Evolutionary conservation across 2,113 vertebrate species (phyloP).

Genomic region (Megalops atlanticus): DNA sequence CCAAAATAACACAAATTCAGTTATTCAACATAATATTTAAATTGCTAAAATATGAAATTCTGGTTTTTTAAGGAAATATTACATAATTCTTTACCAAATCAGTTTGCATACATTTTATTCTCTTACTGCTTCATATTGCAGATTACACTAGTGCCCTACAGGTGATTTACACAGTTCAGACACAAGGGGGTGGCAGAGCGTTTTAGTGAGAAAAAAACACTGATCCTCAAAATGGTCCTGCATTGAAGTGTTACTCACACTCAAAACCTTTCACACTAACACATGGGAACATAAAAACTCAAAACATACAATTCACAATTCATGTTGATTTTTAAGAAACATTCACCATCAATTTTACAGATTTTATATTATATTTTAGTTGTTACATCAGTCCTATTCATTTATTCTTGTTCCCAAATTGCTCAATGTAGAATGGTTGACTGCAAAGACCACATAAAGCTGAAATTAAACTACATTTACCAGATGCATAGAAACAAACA

Average conservation of each 20-base stretch:
- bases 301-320: too few relatives aligned
- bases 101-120: not conserved
- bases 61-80: not conserved
- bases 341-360: too few relatives aligned
- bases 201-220: not conserved
- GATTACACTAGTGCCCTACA: not conserved
- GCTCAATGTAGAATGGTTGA: too few relatives aligned
- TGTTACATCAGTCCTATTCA: too few relatives aligned
- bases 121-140: not conserved
- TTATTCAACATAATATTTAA: not conserved
- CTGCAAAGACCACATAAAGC: too few relatives aligned
- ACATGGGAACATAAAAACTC: not conserved
- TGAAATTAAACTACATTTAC: too few relatives aligned
- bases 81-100: not conserved
- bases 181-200: constrained; percentile 16
- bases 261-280: not conserved
- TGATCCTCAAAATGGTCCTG: not conserved
- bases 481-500: too few relatives aligned
- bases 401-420: too few relatives aligned
- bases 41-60: not conserved
- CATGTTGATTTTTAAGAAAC: too few relatives aligned
- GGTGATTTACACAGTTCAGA: not conserved
- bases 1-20: too few relatives aligned
- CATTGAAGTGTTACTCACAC: not conserved
- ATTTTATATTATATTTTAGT: too few relatives aligned